phyloP scores from a whole-genome alignment of 1,140 invertebrate genomes.

The Danaus melanippus region DNA sequence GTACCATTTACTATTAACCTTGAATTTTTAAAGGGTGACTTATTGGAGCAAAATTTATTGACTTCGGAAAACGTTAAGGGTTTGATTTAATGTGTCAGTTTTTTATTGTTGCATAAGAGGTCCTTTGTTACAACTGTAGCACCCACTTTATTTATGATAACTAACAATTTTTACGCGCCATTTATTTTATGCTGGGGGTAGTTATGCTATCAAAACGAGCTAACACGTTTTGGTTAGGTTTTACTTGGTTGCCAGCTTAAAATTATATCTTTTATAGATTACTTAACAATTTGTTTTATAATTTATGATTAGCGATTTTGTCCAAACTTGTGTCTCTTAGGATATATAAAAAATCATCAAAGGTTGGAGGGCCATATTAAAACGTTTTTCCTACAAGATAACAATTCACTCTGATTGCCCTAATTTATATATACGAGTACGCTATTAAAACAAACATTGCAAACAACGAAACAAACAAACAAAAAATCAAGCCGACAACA shows the following conservation, averaged over 20 bases:
- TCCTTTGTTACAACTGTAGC: constrained; percentile 26
- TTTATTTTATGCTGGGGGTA: constrained; percentile 23
- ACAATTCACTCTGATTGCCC: constrained; percentile 29
- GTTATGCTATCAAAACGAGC: background rate
- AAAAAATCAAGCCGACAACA: no score
- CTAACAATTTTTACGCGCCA: constrained; percentile 35
- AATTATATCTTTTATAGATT: no score
- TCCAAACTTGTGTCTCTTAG: no score
- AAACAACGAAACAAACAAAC: constrained; percentile 26
- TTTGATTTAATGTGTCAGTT: constrained; percentile 27
- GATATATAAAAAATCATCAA: no score
- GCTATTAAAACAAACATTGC: constrained; percentile 23
- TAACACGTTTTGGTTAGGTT: background rate
- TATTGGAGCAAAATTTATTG: constrained; percentile 37
- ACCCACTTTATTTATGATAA: constrained; percentile 39
- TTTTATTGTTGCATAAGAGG: constrained; percentile 26
- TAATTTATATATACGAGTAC: constrained; percentile 38
- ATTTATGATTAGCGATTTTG: no score
- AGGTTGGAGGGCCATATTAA: no score
- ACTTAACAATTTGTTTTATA: no score
- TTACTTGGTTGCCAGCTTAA: no score
- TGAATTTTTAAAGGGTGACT: background rate
- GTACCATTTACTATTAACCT: constrained; percentile 3
- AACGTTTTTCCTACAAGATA: background rate
- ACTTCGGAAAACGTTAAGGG: constrained; percentile 26